Evolutionary conservation across 1,140 invertebrate species (phyloP), one percentile per base, ranked within the genome.

Genomic region (Camponotus pennsylvanicus): DNA sequence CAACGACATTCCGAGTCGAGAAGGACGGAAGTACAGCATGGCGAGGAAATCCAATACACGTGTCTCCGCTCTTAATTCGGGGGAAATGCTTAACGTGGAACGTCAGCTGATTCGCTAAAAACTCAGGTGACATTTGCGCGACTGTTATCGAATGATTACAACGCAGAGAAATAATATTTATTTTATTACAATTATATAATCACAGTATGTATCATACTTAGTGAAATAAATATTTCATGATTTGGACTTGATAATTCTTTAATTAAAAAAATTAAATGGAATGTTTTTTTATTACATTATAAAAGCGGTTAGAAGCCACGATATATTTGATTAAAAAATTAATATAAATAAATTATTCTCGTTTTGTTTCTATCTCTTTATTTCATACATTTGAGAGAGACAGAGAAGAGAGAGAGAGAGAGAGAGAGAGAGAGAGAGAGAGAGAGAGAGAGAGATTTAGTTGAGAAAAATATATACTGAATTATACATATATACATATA

Each of bases 1-100:
- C 93, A 92, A 92, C 94, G 93, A 94, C 93, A 94, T 91, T 94
- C 91, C 88, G 86, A 92, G 88, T 85, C 88, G 89, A 92, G 85
- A 85, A 88, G 89, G 91, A 94, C 89, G 86, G 84, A 88, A 89
- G 88, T 84, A 83, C 82, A 87, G 73, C 45, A 76, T 82, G 79
- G 78, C 80, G 85, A 82, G 49, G 64, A 83, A 83, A 83, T 73
- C 57, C 69, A 61, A 75, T 83, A 49, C 69, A 83, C 55, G 55
- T 34, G 69, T 70, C 61, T 55, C 55, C 21, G 67, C 66, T 86
- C 77, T 75, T 73, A 75, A 83, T 73, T 75, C 40, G 69, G 69
- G 79, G 77, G 69, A 49, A 83, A 40, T 73, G 27, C 79, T 27
- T 59, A 73, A 70, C 49, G 67, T 32, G 40, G 27, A 42, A 49